phyloP scores from a whole-genome alignment of 2,888 invertebrate genomes.

The Julus scandinavius region DNA sequence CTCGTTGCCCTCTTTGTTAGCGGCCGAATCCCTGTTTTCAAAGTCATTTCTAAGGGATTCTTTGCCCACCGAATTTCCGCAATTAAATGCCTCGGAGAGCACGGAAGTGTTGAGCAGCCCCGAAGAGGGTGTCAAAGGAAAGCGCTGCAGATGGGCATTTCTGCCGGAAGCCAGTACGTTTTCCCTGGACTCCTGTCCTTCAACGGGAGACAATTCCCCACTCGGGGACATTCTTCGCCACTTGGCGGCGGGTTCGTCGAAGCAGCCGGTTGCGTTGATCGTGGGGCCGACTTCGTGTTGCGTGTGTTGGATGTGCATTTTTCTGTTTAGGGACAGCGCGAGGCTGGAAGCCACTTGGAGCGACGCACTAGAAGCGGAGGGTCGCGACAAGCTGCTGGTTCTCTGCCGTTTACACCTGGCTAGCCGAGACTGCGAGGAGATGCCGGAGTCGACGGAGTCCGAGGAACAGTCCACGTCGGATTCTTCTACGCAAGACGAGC shows the following conservation, averaged over 20 bases:
- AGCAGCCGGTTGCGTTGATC: neutral
- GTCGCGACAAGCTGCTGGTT: neutral
- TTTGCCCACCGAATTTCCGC: slow-evolving; percentile 17
- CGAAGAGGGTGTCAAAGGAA: neutral
- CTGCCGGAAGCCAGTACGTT: neutral
- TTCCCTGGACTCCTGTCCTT: slow-evolving; percentile 16
- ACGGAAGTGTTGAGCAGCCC: neutral
- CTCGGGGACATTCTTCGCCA: slow-evolving; percentile 42
- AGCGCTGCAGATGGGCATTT: neutral
- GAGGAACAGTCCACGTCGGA: slow-evolving; percentile 56
- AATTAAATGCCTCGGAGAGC: slow-evolving; percentile 23
- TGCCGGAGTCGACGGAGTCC: slow-evolving; percentile 57
- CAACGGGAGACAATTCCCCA: neutral
- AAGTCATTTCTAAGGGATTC: neutral
- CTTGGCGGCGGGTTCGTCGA: slow-evolving; percentile 44
- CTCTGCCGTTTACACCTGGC: slow-evolving; percentile 9
- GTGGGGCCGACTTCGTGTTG: neutral
- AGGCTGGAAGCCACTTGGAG: slow-evolving; percentile 45
- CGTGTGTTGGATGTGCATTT: slow-evolving; percentile 53
- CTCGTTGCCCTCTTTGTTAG: neutral
- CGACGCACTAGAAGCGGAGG: neutral
- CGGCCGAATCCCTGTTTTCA: neutral
- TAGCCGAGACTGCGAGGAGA: slow-evolving; percentile 44
- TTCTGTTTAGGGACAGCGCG: slow-evolving; percentile 39
- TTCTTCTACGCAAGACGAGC: slow-evolving; percentile 53